A percentile compares a stretch with the other conserved stretches of the same genome.
phyloP scores from a whole-genome alignment of 2,888 invertebrate species.

The Stomorhina lunata region DNA sequence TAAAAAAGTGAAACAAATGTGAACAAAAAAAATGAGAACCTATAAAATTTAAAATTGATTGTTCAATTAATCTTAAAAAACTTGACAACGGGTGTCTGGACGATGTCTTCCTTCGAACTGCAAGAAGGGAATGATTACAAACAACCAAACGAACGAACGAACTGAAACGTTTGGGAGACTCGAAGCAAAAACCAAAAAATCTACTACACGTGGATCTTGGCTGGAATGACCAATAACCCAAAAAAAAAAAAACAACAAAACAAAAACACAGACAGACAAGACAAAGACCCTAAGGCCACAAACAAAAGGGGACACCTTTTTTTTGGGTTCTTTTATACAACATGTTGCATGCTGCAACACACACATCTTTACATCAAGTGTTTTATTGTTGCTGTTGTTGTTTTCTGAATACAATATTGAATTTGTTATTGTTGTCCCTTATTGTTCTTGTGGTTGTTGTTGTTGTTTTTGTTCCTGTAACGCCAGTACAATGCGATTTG shows the following conservation, averaged over 20 bases:
- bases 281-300: constrained; percentile 50
- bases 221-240: constrained; percentile 37
- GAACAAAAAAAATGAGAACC: constrained; percentile 70
- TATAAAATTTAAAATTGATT: constrained; percentile 79
- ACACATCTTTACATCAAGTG: constrained; percentile 58
- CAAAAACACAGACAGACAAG: neutral
- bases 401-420: constrained; percentile 28
- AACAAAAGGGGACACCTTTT: constrained; percentile 65
- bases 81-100: constrained; percentile 73
- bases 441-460: constrained; percentile 11
- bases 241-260: constrained; percentile 6
- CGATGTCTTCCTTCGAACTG: constrained; percentile 59
- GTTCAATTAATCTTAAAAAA: constrained; percentile 79
- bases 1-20: constrained; percentile 37
- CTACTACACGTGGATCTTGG: constrained; percentile 62
- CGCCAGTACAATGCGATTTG: constrained; percentile 60
- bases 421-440: constrained; percentile 27
- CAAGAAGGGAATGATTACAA: neutral
- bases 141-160: constrained; percentile 18
- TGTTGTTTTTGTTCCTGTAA: constrained; percentile 55
- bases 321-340: constrained; percentile 39
- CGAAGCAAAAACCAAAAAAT: constrained; percentile 21
- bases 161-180: constrained; percentile 24
- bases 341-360: constrained; percentile 47
- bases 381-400: constrained; percentile 44